Percentiles rank a stretch among this genome's conserved stretches.
phyloP scores from a whole-genome alignment of 2,113 vertebrate genomes.

The Sturnira hondurensis region DNA sequence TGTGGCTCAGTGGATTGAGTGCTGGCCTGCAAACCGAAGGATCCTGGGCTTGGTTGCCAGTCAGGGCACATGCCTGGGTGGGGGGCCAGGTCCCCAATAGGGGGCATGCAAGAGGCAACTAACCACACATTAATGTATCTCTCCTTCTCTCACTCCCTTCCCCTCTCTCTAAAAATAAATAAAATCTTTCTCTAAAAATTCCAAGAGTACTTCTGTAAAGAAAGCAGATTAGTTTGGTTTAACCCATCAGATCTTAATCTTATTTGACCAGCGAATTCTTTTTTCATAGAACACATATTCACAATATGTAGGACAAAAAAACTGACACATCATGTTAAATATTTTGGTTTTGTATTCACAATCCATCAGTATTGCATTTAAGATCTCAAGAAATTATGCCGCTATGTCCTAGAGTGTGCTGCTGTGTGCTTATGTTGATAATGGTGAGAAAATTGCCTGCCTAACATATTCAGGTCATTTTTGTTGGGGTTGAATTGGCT shows the following conservation, averaged over 20 bases:
- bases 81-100: too few relatives aligned
- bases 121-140: too few relatives aligned
- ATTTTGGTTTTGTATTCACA: background rate
- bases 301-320: background rate
- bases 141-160: too few relatives aligned
- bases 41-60: too few relatives aligned
- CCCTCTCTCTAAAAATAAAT: too few relatives aligned
- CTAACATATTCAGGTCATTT: background rate
- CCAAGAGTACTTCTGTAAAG: background rate
- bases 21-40: too few relatives aligned
- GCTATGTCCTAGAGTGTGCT: background rate
- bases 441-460: background rate
- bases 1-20: too few relatives aligned
- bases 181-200: too few relatives aligned
- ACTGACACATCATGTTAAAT: background rate
- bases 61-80: too few relatives aligned
- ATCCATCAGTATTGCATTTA: background rate
- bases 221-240: slow-evolving; percentile 1
- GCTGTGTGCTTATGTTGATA: background rate
- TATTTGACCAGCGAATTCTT: background rate
- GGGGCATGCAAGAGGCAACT: too few relatives aligned
- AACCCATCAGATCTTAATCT: background rate
- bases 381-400: background rate
- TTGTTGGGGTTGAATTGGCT: background rate
- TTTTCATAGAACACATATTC: background rate